A percentile compares a stretch with the other conserved stretches of the same genome.
Evolutionary conservation across 2,888 invertebrate genomes (phyloP).

Genomic region (Myopa testacea): DNA sequence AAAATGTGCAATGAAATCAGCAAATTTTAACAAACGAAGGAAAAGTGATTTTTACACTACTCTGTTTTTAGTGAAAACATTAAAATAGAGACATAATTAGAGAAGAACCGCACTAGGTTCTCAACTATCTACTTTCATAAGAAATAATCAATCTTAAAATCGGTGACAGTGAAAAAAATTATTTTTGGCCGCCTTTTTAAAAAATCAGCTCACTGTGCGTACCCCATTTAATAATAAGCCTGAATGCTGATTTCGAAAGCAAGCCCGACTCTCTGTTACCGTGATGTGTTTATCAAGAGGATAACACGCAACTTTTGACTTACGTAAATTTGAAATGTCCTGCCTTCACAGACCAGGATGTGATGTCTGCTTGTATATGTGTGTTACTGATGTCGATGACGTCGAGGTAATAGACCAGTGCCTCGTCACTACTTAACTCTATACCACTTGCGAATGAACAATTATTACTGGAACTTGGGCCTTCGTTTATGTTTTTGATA

Average conservation of each 20-base stretch:
- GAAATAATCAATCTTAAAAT: too few species aligned
- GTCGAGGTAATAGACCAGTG: constrained; percentile 24
- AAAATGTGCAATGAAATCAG: too few species aligned
- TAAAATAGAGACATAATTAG: too few species aligned
- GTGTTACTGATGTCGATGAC: background rate
- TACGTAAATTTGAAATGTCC: background rate
- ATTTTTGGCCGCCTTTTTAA: too few species aligned
- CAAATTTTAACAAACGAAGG: too few species aligned
- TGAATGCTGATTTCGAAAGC: background rate
- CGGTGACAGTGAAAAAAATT: too few species aligned
- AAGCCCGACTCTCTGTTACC: constrained; percentile 7
- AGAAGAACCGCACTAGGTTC: too few species aligned
- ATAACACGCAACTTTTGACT: constrained; percentile 12
- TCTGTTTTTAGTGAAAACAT: too few species aligned
- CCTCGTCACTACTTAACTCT: constrained; percentile 13
- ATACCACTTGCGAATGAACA: background rate
- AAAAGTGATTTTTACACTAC: too few species aligned
- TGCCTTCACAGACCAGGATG: background rate
- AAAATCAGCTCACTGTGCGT: too few species aligned
- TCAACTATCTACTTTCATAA: too few species aligned
- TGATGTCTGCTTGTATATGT: constrained; percentile 9
- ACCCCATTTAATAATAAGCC: too few species aligned
- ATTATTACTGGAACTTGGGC: background rate
- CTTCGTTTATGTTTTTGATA: background rate
- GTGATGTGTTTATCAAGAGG: background rate